Percentiles rank a stretch among this genome's conserved stretches.
Conservation (phyloP, 2,113 vertebrate genomes). For the Hippopotamus amphibius region DNA sequence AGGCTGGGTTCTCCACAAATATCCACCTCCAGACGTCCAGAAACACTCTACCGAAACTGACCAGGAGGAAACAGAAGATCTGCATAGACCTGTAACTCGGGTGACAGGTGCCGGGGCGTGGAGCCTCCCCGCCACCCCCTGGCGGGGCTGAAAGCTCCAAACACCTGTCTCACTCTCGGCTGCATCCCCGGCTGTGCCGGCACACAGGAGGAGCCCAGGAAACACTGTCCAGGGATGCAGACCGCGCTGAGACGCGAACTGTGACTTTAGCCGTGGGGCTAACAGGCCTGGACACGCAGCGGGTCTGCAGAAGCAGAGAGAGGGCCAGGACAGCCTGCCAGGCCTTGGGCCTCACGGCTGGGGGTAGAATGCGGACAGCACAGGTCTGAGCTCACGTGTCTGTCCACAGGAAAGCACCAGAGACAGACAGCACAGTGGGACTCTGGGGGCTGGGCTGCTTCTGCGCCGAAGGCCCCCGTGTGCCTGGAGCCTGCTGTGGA, state of each 20-base stretch:
- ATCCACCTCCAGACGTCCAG: background rate
- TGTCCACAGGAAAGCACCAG: background rate
- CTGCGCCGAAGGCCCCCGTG: background rate
- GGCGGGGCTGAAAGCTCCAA: background rate
- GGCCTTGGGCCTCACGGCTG: rapidly evolving
- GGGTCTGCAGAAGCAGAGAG: background rate
- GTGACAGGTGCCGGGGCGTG: rapidly evolving
- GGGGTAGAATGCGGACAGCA: background rate
- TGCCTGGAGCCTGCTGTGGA: background rate
- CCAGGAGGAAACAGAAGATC: background rate
- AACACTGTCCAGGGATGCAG: background rate
- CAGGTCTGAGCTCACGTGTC: background rate
- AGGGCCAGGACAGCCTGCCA: background rate
- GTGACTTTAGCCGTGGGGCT: background rate
- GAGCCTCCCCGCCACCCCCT: background rate
- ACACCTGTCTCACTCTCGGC: background rate
- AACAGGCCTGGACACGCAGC: background rate
- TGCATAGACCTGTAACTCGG: background rate
- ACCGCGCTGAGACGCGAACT: background rate
- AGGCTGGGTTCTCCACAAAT: background rate
- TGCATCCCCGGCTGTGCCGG: background rate
- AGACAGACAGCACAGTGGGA: background rate
- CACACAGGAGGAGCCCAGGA: background rate
- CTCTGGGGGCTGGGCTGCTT: background rate
- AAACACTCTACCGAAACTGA: background rate